Evolutionary conservation across 2,113 vertebrate genomes (phyloP).

Genomic region (Anthoscopus minutus): DNA sequence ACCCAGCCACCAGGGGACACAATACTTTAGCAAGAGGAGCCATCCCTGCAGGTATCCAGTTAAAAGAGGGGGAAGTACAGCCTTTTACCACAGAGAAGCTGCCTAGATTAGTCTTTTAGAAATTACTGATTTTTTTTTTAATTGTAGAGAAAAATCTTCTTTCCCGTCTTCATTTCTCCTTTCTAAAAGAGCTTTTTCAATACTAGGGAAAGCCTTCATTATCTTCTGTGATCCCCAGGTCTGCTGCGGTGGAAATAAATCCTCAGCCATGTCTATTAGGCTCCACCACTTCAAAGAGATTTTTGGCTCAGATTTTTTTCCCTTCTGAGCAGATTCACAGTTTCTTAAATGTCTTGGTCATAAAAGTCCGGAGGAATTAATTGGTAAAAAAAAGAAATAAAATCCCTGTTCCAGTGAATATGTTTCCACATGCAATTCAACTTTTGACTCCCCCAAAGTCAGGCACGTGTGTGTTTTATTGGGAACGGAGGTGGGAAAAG

Average conservation of each 20-base stretch:
- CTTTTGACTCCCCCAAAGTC: neutral
- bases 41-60: neutral
- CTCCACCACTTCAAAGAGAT: constrained; percentile 14
- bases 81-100: neutral
- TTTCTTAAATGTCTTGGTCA: constrained; percentile 31
- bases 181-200: constrained; percentile 27
- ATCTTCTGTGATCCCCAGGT: constrained; percentile 12
- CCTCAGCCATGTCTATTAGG: constrained; percentile 29
- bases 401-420: neutral
- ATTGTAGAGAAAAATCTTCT: constrained; percentile 2
- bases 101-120: constrained; percentile 15
- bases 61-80: neutral
- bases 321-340: constrained; percentile 9
- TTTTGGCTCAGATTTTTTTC: constrained; percentile 1
- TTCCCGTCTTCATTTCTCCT: constrained; percentile 22
- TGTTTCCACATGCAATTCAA: neutral
- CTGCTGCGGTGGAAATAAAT: constrained; percentile 30
- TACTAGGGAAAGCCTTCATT: constrained; percentile 28
- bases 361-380: constrained; percentile 25
- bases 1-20: fast-evolving
- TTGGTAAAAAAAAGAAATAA: neutral
- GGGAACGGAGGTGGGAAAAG: constrained; percentile 23
- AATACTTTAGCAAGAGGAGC: neutral
- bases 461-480: neutral
- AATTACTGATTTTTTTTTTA: neutral